Percentiles rank a stretch among this genome's conserved stretches.
Evolutionary conservation across 2,113 vertebrate genomes (phyloP).

Genomic region (Tragelaphus imberbis): DNA sequence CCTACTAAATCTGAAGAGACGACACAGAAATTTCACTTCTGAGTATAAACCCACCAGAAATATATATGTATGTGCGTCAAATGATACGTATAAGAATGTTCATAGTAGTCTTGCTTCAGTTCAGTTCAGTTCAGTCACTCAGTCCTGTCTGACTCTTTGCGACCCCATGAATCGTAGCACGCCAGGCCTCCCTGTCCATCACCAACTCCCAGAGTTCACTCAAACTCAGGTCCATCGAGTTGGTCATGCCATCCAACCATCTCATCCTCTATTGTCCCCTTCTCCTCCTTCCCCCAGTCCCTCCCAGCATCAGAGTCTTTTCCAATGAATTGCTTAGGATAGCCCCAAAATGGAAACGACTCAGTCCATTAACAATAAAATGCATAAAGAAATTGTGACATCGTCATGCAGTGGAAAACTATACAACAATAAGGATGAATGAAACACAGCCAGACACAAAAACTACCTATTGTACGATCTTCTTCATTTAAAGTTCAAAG

Average conservation of each 20-base stretch:
- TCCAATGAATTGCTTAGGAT: not conserved
- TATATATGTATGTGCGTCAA: not conserved
- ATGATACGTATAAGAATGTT: not conserved
- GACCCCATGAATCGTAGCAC: too few relatives aligned
- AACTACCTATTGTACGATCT: not conserved
- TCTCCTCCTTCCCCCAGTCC: too few relatives aligned
- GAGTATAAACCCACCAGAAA: not conserved
- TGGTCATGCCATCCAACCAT: too few relatives aligned
- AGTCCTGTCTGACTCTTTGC: too few relatives aligned
- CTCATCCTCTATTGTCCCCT: too few relatives aligned
- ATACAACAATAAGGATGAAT: not conserved
- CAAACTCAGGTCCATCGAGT: too few relatives aligned
- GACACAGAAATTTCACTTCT: not conserved
- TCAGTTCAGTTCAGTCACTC: too few relatives aligned
- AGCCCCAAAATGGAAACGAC: not conserved
- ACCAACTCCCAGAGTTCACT: too few relatives aligned
- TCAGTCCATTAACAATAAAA: not conserved
- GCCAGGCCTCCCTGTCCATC: too few relatives aligned
- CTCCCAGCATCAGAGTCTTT: too few relatives aligned
- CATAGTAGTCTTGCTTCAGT: not conserved
- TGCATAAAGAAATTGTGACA: not conserved
- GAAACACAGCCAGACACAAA: not conserved
- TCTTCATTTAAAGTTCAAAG: not conserved
- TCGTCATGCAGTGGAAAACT: not conserved
- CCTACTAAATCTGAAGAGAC: not conserved